Conservation (phyloP, 2,888 invertebrate genomes). For the Xylota sylvarum region DNA sequence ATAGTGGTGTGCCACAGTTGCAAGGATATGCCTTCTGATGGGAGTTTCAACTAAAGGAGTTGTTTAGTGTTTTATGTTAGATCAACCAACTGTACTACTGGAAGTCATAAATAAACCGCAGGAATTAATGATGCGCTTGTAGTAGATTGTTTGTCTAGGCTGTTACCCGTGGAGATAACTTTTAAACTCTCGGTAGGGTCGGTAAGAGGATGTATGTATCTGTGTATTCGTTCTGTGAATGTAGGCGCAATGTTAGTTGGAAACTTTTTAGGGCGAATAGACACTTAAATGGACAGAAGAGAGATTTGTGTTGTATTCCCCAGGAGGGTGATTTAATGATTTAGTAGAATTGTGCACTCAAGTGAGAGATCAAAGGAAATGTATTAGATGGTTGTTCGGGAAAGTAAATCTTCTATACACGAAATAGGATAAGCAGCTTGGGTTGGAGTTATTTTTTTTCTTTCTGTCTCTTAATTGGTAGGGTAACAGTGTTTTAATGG, state of each 20-base stretch:
- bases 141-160: constrained; percentile 10
- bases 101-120: constrained; percentile 76
- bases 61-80: constrained; percentile 70
- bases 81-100: constrained; percentile 57
- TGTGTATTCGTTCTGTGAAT: neutral
- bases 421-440: neutral
- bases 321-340: neutral
- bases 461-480: no score
- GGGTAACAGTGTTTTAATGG: no score
- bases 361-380: constrained; percentile 19
- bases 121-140: constrained; percentile 69
- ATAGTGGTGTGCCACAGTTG: constrained; percentile 41
- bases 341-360: neutral
- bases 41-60: constrained; percentile 48
- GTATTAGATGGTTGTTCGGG: constrained; percentile 8
- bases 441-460: no score
- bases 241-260: neutral
- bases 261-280: neutral
- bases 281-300: constrained; percentile 5
- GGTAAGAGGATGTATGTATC: neutral
- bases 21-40: constrained; percentile 36
- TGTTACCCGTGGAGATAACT: constrained; percentile 12
- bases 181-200: neutral
- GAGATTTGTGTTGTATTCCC: constrained; percentile 6
- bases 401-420: neutral